Base-by-base conservation (phyloP, 2,888 invertebrate species). In the Acheta domesticus region DNA sequence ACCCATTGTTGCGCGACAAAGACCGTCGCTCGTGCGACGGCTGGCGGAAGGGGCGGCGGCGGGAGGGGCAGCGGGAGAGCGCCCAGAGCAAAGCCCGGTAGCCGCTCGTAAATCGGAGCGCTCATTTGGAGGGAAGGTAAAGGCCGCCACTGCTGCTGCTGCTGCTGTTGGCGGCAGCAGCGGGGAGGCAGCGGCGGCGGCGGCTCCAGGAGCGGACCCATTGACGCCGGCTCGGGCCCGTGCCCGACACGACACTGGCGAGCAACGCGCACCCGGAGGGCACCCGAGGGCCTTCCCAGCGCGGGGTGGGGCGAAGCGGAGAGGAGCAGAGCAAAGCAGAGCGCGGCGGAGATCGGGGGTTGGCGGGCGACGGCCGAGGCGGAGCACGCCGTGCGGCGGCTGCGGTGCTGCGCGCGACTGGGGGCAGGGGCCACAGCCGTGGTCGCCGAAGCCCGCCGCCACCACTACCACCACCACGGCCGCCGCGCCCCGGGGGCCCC, bases 381-480 rank as follows among this genome's bases (percentile, higher is more conserved):
- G 8, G 36, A 36, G 36, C 36, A 36, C 36, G 36, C 36, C n/a
- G 62, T n/a, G 62, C 62, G 62, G 62, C 62, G 14, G 62, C 62
- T 62, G 16, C 62, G 62, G 16, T 62, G 62, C 62, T 62, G 62
- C 62, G 62, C 62, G 62, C 62, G n/a, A 62, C 62, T 62, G 62
- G 62, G 14, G 62, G n/a, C 62, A n/a, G n/a, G 62, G n/a, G 62
- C 62, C 16, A 62, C 14, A 62, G 62, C 62, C 62, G 62, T 5
- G 62, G 16, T 14, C 62, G 16, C 16, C 14, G 16, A n/a, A 14
- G 16, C n/a, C 62, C 62, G 8, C n/a, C 62, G 62, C 62, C 62
- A 1, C n/a, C 12, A 4, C n/a, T n/a, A n/a, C 62, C 14, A 5
- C 62, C 62, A 1, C 62, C 62, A 0, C 62, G 1, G n/a, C n/a